Evolutionary conservation across 2,113 vertebrate species (phyloP).

Genomic region (Rhodinocichla rosea): DNA sequence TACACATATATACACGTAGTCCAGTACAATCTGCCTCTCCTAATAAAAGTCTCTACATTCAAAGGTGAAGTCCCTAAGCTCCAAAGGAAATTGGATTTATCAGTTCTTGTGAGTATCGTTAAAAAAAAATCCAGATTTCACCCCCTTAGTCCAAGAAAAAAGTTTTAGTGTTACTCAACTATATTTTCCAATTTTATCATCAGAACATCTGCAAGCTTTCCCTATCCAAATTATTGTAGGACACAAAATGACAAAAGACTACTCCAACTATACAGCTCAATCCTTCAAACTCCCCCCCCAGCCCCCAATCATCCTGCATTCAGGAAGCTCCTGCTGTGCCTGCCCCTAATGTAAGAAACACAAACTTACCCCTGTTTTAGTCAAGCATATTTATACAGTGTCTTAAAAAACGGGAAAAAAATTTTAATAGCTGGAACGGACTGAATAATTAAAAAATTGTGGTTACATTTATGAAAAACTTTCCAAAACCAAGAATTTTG

Average conservation of each 20-base stretch:
- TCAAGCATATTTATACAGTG: not conserved
- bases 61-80: not conserved
- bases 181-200: not conserved
- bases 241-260: not conserved
- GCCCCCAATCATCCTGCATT: not conserved
- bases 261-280: not conserved
- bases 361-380: not conserved
- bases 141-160: not conserved
- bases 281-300: not conserved
- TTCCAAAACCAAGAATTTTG: not conserved
- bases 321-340: slow-evolving; percentile 1
- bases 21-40: not conserved
- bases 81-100: not conserved
- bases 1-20: too few relatives aligned
- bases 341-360: not conserved
- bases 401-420: not conserved
- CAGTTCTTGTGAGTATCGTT: not conserved
- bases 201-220: not conserved
- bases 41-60: not conserved
- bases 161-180: not conserved
- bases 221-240: not conserved
- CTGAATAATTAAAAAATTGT: not conserved
- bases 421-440: not conserved
- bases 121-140: not conserved
- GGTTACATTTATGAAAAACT: not conserved